Percentiles rank a stretch among this genome's conserved stretches.
Conservation (phyloP, 2,888 invertebrate species). For the Hypomecis atomaria region DNA sequence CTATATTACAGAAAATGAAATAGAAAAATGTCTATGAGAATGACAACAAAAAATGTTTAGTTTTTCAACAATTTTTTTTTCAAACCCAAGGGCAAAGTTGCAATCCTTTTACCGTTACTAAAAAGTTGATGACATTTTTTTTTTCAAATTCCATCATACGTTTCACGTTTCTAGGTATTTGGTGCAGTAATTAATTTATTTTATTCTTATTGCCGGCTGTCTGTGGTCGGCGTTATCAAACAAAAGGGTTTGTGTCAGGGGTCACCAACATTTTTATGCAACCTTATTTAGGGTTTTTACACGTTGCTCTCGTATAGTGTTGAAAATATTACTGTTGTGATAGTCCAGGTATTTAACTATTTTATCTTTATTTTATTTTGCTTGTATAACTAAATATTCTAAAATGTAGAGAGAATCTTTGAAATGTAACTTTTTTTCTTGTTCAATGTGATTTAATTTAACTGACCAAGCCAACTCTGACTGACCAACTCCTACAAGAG, state of each 20-base stretch:
- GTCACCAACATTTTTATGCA: conserved; percentile 40
- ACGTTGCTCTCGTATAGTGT: neutral
- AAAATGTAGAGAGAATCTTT: too few species aligned
- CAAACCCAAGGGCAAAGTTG: neutral
- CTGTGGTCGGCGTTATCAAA: conserved; percentile 50
- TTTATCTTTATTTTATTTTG: too few species aligned
- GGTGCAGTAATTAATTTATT: conserved; percentile 49
- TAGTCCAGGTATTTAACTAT: too few species aligned
- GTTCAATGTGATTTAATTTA: too few species aligned
- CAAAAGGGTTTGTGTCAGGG: conserved; percentile 45
- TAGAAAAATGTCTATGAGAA: too few species aligned
- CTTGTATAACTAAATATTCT: too few species aligned
- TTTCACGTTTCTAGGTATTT: conserved; percentile 44
- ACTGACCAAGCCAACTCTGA: too few species aligned
- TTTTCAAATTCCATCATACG: conserved; percentile 39
- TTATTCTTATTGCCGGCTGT: conserved; percentile 48
- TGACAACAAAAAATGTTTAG: too few species aligned
- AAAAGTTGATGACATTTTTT: conserved; percentile 25
- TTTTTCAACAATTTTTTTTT: neutral
- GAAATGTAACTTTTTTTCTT: too few species aligned
- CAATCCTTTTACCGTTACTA: conserved; percentile 17
- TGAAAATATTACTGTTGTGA: neutral
- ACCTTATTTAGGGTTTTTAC: neutral
- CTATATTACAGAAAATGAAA: too few species aligned
- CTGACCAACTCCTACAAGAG: too few species aligned